Conservation (phyloP, 2,113 vertebrate genomes). For the Taxidea taxus region DNA sequence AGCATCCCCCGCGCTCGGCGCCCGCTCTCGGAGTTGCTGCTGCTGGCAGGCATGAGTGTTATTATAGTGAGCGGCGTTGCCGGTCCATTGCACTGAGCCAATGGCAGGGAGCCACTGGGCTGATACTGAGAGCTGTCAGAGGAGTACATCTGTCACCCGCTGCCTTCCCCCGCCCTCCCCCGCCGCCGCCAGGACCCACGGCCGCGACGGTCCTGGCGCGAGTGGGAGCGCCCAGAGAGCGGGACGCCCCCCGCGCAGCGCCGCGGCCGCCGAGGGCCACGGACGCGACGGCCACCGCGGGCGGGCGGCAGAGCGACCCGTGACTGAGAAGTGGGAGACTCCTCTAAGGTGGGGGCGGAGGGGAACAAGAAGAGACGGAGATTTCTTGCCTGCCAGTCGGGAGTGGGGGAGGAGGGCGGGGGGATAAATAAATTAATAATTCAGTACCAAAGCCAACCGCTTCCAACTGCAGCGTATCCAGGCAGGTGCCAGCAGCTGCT, state of each 20-base stretch:
- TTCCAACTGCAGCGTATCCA: not conserved
- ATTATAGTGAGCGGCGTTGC: conserved; percentile 85
- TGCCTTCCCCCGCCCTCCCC: conserved; percentile 70
- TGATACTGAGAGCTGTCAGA: conserved; percentile 84
- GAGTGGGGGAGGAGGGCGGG: not conserved
- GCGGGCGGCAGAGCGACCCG: not conserved
- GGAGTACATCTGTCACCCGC: conserved; percentile 86
- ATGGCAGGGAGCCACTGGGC: conserved; percentile 87
- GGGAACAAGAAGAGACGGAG: not conserved
- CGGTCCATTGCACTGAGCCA: conserved; percentile 87
- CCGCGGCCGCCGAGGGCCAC: not conserved
- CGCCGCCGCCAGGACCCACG: conserved; percentile 49
- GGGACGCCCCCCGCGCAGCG: not conserved
- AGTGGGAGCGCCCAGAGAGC: not conserved
- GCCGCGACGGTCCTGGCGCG: conserved; percentile 13
- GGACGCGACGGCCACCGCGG: not conserved
- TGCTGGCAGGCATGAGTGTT: conserved; percentile 80
- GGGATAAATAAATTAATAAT: conserved; percentile 55
- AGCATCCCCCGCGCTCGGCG: conserved; percentile 64
- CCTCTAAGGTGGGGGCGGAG: conserved; percentile 19
- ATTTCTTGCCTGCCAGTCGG: not conserved
- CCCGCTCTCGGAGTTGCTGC: conserved; percentile 74
- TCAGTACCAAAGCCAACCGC: not conserved
- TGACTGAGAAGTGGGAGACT: conserved; percentile 27
- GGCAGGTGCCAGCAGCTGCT: conserved; percentile 26